Percentiles rank a stretch among this genome's conserved stretches.
Conservation (phyloP, 2,888 invertebrate genomes). For the Ischnura elegans region DNA sequence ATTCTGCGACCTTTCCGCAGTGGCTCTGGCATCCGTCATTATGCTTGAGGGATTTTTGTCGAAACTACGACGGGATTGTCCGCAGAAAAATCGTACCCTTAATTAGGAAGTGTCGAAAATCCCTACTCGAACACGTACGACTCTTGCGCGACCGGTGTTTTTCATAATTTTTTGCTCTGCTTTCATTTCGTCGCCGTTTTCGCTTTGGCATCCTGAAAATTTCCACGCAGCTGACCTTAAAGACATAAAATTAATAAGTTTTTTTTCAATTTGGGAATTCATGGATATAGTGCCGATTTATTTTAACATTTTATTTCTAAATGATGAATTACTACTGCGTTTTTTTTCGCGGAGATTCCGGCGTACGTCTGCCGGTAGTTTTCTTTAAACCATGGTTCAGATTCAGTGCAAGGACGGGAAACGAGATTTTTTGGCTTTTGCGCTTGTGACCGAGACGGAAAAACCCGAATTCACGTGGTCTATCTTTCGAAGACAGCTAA, state of each 20-base stretch:
- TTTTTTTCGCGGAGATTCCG: background rate
- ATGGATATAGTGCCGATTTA: too few species aligned
- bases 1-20: background rate
- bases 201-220: background rate
- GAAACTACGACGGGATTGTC: background rate
- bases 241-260: background rate
- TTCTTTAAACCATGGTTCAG: too few species aligned
- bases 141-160: background rate
- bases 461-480: too few species aligned
- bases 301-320: too few species aligned
- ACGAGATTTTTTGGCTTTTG: too few species aligned
- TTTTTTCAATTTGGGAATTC: background rate
- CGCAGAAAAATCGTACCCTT: background rate
- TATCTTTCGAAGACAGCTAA: too few species aligned
- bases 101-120: conserved; percentile 1
- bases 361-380: too few species aligned
- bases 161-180: background rate
- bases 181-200: background rate
- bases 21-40: background rate
- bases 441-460: too few species aligned
- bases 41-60: background rate
- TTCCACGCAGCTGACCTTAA: background rate
- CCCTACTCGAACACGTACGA: background rate
- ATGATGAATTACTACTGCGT: too few species aligned
- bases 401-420: too few species aligned